Evolutionary conservation across 2,113 vertebrate genomes (phyloP).

Genomic region (Equus quagga): DNA sequence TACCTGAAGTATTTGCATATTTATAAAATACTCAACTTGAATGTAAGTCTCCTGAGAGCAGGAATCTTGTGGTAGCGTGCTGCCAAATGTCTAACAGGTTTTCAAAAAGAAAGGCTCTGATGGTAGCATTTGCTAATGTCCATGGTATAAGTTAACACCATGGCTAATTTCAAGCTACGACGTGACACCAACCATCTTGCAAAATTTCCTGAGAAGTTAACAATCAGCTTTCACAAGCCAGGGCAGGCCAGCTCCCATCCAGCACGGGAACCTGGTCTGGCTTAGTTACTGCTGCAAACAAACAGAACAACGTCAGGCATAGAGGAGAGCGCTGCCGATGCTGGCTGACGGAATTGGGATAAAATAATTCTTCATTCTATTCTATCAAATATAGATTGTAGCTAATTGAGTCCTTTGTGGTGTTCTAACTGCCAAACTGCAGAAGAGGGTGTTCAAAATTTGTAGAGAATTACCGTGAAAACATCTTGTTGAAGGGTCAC

Average conservation of each 20-base stretch:
- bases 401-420: neutral
- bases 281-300: neutral
- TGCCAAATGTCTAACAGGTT: neutral
- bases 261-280: neutral
- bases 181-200: neutral
- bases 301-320: neutral
- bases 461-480: neutral
- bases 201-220: neutral
- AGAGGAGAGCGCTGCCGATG: neutral
- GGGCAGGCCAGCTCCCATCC: neutral
- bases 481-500: neutral
- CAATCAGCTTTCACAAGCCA: neutral
- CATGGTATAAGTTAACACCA: neutral
- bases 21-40: neutral
- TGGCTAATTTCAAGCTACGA: neutral
- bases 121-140: neutral
- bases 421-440: neutral
- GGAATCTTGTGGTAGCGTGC: neutral
- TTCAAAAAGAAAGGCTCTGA: neutral
- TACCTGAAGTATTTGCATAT: neutral
- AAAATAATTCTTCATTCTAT: neutral
- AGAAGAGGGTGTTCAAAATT: neutral
- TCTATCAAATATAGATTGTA: neutral
- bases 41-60: neutral
- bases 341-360: neutral